A percentile compares a stretch with the other conserved stretches of the same genome.
These are phyloP conservation scores for Adelges cooleyi DNA, from an alignment of 1,140 invertebrate genomes.

Conservation along the genomic window DNA sequence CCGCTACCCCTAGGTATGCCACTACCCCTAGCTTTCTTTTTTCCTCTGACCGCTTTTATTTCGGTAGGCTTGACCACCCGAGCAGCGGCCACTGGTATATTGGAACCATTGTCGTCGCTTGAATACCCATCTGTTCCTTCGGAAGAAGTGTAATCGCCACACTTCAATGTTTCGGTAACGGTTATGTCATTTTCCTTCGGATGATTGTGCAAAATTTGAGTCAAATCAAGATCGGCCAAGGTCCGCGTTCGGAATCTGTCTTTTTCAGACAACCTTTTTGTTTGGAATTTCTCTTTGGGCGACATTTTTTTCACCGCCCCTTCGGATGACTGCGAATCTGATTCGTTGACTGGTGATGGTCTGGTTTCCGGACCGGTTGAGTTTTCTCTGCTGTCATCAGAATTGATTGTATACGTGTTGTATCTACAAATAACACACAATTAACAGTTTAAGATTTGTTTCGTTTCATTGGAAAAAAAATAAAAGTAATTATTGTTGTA, in stretches of 20 bases:
- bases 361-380: conserved; percentile 27
- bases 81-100: not conserved
- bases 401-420: conserved; percentile 35
- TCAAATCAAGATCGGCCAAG: conserved; percentile 35
- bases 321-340: conserved; percentile 27
- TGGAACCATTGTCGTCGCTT: not conserved
- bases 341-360: conserved; percentile 25
- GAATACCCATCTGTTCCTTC: conserved; percentile 8
- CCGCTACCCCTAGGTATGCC: conserved; percentile 30
- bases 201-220: conserved; percentile 14
- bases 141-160: not conserved
- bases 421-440: conserved; percentile 31
- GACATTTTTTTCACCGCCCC: conserved; percentile 39
- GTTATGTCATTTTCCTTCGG: not conserved
- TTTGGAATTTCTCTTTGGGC: conserved; percentile 53
- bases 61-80: conserved; percentile 43
- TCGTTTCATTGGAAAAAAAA: too few relatives aligned
- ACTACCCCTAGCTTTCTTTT: conserved; percentile 45
- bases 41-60: conserved; percentile 59
- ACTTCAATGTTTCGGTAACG: not conserved
- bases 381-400: conserved; percentile 30
- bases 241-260: conserved; percentile 54
- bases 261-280: conserved; percentile 37
- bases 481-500: too few relatives aligned
- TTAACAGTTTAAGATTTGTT: not conserved